Evolutionary conservation across 2,888 invertebrate genomes (phyloP), one percentile per base, ranked within the genome.

Genomic region (Venusia cambrica): DNA sequence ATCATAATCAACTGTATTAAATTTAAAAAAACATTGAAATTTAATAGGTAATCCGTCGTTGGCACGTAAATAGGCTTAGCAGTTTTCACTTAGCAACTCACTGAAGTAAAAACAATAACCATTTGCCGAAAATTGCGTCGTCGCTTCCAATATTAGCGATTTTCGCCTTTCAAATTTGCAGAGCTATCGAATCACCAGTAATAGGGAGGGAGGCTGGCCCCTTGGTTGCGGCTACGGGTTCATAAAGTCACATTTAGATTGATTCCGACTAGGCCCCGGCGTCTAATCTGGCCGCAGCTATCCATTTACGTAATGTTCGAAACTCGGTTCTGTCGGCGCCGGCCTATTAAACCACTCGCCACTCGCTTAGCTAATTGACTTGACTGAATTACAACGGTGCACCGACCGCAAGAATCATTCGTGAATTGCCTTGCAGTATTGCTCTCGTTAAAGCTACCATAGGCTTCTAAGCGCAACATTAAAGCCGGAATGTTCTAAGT

Each of bases 301-400:
- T 70, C 63, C 65, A 75, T 76, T 77, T 73, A 65, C 63, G 66
- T 73, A 72, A 77, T 68, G 60, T 68, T 62, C 62, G 54, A 58
- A 63, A 67, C 62, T 63, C 65, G 47, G 56, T 62, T 70, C 69
- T 62, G 45, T 53, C 53, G 54, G 52, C 47, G 39, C 31, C 46
- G 41, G 43, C 44, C 57, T 60, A 66, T 70, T 70, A 68, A 59
- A 60, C 50, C 61, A 58, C 55, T 62, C 51, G 52, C 48, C 54
- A 35, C 13, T 34, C 55, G 45, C 29, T 22, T 22, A 19, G 51
- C 53, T 71, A 71, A 73, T 72, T 69, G 63, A 57, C 58, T 54
- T 65, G 62, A 73, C 56, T 67, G 64, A 69, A 67, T 69, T 67
- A 72, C 65, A 62, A 63, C 65, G 53, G 49, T 43, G 48, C 54